Conservation (phyloP, 2,797 vertebrate species). For the Acrossocheilus fasciatus region DNA sequence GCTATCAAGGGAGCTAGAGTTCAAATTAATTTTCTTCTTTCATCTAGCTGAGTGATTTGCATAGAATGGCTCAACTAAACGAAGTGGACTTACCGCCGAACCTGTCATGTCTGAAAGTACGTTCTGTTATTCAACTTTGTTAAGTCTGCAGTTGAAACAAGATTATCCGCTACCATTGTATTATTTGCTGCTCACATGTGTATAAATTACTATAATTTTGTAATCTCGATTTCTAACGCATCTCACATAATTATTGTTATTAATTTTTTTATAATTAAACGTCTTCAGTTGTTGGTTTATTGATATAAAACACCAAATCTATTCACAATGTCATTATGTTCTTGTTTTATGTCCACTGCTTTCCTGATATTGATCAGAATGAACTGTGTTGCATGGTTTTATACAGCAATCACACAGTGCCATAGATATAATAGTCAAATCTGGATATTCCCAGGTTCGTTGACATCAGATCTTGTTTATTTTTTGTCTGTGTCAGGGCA, state of each 20-base stretch:
- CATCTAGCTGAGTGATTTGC: not conserved
- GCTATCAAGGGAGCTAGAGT: not conserved
- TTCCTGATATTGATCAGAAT: not conserved
- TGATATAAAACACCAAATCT: not conserved
- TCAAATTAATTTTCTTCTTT: not conserved
- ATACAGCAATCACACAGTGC: not conserved
- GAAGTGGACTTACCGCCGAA: slow-evolving; percentile 68
- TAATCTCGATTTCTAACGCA: not conserved
- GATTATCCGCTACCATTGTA: not conserved
- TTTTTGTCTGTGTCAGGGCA: slow-evolving; percentile 73
- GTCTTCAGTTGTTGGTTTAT: not conserved
- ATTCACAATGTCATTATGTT: not conserved
- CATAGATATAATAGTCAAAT: not conserved
- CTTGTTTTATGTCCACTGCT: not conserved
- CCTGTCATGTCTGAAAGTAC: slow-evolving; percentile 75
- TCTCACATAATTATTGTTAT: not conserved
- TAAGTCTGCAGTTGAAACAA: not conserved
- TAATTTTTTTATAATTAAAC: too few relatives aligned
- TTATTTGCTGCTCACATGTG: not conserved
- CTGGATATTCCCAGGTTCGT: not conserved
- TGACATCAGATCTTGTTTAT: not conserved
- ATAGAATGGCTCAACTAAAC: slow-evolving; percentile 63
- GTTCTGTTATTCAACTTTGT: slow-evolving; percentile 38
- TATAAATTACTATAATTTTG: not conserved
- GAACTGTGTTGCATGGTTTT: not conserved